Base-by-base conservation (phyloP, 2,113 vertebrate genomes). In the Nesogale talazaci region DNA sequence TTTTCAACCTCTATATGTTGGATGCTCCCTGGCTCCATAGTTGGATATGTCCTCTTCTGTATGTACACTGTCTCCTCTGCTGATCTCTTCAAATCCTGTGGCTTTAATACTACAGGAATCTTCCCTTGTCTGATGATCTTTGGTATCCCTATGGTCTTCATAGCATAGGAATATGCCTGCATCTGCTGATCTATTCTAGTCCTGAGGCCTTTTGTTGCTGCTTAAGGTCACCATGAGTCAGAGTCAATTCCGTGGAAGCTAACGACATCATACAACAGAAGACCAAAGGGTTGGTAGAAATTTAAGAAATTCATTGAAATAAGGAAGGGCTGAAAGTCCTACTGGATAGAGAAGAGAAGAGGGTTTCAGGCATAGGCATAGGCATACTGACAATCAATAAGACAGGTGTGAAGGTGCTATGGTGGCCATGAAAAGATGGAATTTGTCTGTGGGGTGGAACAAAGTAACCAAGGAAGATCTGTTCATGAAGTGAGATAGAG, bases 241-340 rank as follows among this genome's bases (percentile, higher is more conserved):
- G 61, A 65, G 63, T 65, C 27, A 14, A 31, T 29, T 29, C 12
- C 11, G 12, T 11, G 63, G 27, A 10, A 65, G 63, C 63, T 65
- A 29, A 29, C 63, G 29, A 29, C 8, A 29, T 3, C 23, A 23
- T 3, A 63, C 1, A 89, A 67, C 42, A 65, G 79, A 61, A 7
- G 34, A 92, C 85, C 91, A 94, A 95, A 94, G 80, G 23, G 31
- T 23, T 94, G 84, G 67, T 65, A 69, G 38, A 78, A 75, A 91
- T 81, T 29, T 59, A 85, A 70, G 63, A 82, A 95, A 83, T 69
- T 40, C 52, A 77, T 69, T 75, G 69, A 74, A 81, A 77, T 38
- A 31, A 46, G 61, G 29, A 63, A 29, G 22, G 3, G 61, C 42
- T 11, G n/a, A 83, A 56, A 86, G 23, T 40, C 40, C 85, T 31